Percentiles rank a stretch among this genome's conserved stretches.
Conservation (phyloP, 2,888 invertebrate species). For the Scaptomyza caliginosa region DNA sequence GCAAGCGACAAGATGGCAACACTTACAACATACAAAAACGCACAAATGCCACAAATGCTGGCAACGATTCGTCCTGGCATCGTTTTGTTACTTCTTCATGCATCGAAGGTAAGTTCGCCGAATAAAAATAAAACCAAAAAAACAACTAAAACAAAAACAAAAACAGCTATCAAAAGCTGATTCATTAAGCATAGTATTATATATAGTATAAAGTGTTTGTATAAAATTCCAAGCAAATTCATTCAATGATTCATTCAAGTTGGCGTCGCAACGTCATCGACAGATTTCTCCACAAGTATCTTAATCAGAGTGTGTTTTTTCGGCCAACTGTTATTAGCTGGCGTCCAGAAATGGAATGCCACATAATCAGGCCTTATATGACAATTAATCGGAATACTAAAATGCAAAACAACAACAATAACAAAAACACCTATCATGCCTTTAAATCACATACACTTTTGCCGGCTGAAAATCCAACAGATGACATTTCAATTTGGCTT, state of each 20-base stretch:
- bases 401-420: not conserved
- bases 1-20: constrained; percentile 36
- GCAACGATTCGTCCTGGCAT: constrained; percentile 62
- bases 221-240: constrained; percentile 61
- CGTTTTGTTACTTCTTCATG: constrained; percentile 73
- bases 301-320: constrained; percentile 32
- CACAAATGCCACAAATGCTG: constrained; percentile 16
- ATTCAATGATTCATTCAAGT: constrained; percentile 36
- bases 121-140: not conserved
- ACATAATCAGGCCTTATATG: not conserved
- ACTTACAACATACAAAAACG: constrained; percentile 48
- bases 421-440: not conserved
- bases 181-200: constrained; percentile 25
- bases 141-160: not conserved
- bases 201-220: not conserved
- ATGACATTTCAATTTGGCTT: no score
- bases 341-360: constrained; percentile 27
- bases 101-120: constrained; percentile 75
- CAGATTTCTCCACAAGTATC: constrained; percentile 42
- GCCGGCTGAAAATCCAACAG: no score
- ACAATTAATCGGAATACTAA: not conserved
- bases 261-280: constrained; percentile 27
- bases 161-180: constrained; percentile 31
- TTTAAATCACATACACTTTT: no score
- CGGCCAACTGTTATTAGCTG: constrained; percentile 11